Percentiles rank a stretch among this genome's conserved stretches.
Evolutionary conservation across 1,140 invertebrate genomes (phyloP).

Genomic region (Aporrectodea caliginosa): DNA sequence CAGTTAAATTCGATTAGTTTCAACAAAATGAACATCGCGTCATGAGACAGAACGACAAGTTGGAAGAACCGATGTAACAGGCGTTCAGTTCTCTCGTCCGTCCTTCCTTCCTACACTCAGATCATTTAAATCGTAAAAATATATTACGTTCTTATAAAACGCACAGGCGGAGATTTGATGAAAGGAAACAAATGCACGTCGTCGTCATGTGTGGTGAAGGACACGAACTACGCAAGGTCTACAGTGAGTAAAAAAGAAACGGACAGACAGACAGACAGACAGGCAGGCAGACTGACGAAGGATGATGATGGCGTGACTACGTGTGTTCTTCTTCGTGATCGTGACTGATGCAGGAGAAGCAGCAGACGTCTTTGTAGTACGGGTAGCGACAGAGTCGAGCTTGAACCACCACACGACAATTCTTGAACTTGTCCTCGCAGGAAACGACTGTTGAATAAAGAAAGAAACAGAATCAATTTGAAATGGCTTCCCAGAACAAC

Average conservation of each 20-base stretch:
- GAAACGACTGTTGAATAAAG: conserved; percentile 44
- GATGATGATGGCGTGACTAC: neutral
- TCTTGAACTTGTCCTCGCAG: conserved; percentile 64
- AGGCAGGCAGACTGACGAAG: neutral
- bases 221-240: too few species aligned
- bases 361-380: conserved; percentile 47
- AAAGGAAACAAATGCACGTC: too few species aligned
- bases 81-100: too few species aligned
- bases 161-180: neutral
- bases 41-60: too few species aligned
- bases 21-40: too few species aligned
- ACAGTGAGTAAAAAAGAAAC: neutral
- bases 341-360: conserved; percentile 42
- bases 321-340: conserved; percentile 15
- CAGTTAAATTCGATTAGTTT: too few species aligned
- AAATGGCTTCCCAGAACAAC: conserved; percentile 12
- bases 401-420: conserved; percentile 40
- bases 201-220: too few species aligned
- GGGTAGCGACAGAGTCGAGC: conserved; percentile 45
- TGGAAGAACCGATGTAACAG: too few species aligned
- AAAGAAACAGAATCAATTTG: conserved; percentile 2
- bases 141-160: neutral
- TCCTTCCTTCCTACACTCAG: too few species aligned
- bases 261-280: neutral
- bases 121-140: too few species aligned